Base-by-base conservation (phyloP, 2,888 invertebrate species). In the Ganaspis brasiliensis region DNA sequence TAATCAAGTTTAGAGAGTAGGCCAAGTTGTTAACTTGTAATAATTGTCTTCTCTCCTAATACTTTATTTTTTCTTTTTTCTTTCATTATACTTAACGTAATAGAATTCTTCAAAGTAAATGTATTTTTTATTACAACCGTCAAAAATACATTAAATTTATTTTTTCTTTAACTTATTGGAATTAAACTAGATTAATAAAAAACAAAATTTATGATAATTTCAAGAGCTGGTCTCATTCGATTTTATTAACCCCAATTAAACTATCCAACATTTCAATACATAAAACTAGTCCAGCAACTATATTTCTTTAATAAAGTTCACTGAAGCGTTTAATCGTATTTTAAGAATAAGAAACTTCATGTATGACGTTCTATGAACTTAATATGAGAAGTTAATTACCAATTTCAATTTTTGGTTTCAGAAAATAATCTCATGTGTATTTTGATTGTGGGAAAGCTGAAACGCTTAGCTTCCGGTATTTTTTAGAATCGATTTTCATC, bases 231-330 rank as follows among this genome's bases (percentile, higher is more conserved):
- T 67, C 21, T 67, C 67, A 67, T 45, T 45, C 67, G n/a, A 14
- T 40, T 67, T 67, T 45, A 40, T 67, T 26, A 45, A 67, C 21
- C 24, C 40, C 45, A 67, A 67, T 45, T 67, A 67, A 45, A 16
- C 35, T 40, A n/a, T n/a, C 24, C 40, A 8, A 45, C 40, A n/a
- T 67, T 67, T 45, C 24, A n/a, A 45, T 40, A 24, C 45, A 67
- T 67, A 45, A 67, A 67, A 67, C 67, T 67, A 40, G 24, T 67
- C 40, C 24, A 67, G 40, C n/a, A 67, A 67, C 24, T 67, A 67
- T 67, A 40, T 63, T 67, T 67, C 24, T 40, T 24, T 67, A 67
- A 24, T 67, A 24, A 67, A 67, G 24, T 24, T 67, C 67, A 67
- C 45, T 67, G 21, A 67, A 67, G 24, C 67, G n/a, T 45, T 45